A percentile compares a stretch with the other conserved stretches of the same genome.
These are phyloP conservation scores for Arbacia lixula DNA, from an alignment of 53 echinoderm and acorn worm genomes.

Conservation along the genomic window DNA sequence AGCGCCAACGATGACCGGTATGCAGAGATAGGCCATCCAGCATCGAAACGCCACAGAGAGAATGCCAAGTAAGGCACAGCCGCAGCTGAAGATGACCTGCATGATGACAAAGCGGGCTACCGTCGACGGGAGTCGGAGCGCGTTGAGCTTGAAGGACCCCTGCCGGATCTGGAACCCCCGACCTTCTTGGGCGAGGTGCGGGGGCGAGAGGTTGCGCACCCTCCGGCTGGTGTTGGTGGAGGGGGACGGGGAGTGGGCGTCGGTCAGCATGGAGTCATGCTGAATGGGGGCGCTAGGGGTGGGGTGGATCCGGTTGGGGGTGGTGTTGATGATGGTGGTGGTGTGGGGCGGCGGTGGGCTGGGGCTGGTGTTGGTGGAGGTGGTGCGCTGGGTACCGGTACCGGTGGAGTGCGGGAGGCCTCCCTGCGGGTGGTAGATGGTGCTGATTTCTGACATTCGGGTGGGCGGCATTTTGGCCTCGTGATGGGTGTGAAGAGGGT, in stretches of 20 bases:
- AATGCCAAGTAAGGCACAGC: constrained; percentile 31
- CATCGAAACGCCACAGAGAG: constrained; percentile 28
- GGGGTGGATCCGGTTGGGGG: background rate
- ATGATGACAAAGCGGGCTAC: constrained; percentile 49
- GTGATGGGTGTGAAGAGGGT: too few relatives aligned
- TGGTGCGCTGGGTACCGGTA: background rate
- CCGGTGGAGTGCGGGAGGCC: background rate
- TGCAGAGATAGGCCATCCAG: constrained; percentile 49
- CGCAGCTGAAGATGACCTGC: constrained; percentile 40
- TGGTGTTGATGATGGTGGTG: constrained; percentile 16
- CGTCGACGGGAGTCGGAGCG: constrained; percentile 18
- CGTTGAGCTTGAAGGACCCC: constrained; percentile 52
- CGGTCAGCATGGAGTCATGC: background rate
- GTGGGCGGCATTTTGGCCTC: background rate
- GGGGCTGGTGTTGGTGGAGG: background rate
- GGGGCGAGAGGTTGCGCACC: background rate
- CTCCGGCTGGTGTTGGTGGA: background rate
- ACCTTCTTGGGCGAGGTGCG: background rate
- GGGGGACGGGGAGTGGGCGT: too few relatives aligned
- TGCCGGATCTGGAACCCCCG: constrained; percentile 50
- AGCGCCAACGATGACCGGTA: constrained; percentile 39
- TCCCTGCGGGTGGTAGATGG: constrained; percentile 22
- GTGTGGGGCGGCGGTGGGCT: background rate
- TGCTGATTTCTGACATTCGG: constrained; percentile 23
- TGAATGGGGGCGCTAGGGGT: constrained; percentile 10